Percentiles rank a stretch among this genome's conserved stretches.
phyloP scores from a whole-genome alignment of 2,797 vertebrate genomes.

The Vultur gryphus region DNA sequence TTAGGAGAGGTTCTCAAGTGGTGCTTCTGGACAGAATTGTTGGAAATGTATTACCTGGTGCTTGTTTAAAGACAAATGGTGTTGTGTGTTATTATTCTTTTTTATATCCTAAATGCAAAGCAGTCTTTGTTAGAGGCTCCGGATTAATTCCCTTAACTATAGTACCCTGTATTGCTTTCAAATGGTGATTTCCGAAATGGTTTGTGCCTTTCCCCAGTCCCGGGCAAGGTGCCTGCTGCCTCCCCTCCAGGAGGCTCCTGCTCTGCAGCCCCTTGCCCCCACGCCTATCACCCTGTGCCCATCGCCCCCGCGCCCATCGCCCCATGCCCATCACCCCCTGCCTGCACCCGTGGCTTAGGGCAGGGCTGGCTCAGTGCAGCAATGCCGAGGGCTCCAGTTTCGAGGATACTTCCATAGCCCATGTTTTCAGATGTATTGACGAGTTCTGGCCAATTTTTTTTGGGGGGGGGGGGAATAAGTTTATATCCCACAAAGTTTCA shows the following conservation, averaged over 20 bases:
- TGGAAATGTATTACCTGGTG: neutral
- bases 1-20: constrained; percentile 30
- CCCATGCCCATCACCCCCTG: too few species aligned
- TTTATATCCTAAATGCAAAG: neutral
- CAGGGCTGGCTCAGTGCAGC: neutral
- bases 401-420: neutral
- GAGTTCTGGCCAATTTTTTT: neutral
- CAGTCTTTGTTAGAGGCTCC: neutral
- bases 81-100: neutral
- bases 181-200: neutral
- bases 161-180: neutral
- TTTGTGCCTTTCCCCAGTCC: neutral
- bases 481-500: neutral
- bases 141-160: neutral
- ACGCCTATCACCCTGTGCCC: neutral
- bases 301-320: fast-evolving
- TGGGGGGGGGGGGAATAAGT: too few species aligned
- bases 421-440: neutral
- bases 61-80: neutral
- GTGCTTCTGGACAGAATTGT: neutral
- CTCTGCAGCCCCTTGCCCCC: neutral
- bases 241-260: neutral
- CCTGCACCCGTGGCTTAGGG: neutral
- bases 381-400: neutral
- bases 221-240: neutral